phyloP scores from a whole-genome alignment of 2,888 invertebrate genomes.

The Oegoconia quadripuncta region DNA sequence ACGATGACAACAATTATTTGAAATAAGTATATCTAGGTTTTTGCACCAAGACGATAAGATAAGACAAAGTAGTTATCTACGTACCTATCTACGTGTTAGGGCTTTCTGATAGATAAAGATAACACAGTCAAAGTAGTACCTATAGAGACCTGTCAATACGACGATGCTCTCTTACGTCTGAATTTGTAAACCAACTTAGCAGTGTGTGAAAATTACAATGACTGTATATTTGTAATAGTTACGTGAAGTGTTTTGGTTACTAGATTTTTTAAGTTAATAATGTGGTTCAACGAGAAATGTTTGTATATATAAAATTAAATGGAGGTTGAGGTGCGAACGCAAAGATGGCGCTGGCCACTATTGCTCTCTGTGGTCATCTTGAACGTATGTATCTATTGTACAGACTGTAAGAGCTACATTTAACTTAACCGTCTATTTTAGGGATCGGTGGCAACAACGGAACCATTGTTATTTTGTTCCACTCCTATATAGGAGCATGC shows the following conservation, averaged over 20 bases:
- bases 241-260: background rate
- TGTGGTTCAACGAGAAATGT: slow-evolving; percentile 34
- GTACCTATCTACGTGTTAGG: slow-evolving; percentile 36
- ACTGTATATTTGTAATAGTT: background rate
- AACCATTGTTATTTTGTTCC: no score
- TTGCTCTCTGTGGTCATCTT: slow-evolving; percentile 56
- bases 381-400: slow-evolving; percentile 61
- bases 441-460: no score
- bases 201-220: background rate
- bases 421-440: no score
- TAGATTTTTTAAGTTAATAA: slow-evolving; percentile 1
- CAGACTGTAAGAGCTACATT: no score
- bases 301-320: slow-evolving; percentile 46
- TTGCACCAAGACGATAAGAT: slow-evolving; percentile 64
- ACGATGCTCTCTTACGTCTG: slow-evolving; percentile 36
- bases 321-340: slow-evolving; percentile 52
- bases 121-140: slow-evolving; percentile 51
- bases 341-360: slow-evolving; percentile 65
- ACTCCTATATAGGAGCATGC: no score
- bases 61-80: slow-evolving; percentile 54
- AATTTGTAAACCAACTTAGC: background rate
- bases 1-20: slow-evolving; percentile 24
- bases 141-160: slow-evolving; percentile 30
- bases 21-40: slow-evolving; percentile 41
- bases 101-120: no score